Conservation (phyloP, 1,140 invertebrate genomes). For the Cotesia typhae region DNA sequence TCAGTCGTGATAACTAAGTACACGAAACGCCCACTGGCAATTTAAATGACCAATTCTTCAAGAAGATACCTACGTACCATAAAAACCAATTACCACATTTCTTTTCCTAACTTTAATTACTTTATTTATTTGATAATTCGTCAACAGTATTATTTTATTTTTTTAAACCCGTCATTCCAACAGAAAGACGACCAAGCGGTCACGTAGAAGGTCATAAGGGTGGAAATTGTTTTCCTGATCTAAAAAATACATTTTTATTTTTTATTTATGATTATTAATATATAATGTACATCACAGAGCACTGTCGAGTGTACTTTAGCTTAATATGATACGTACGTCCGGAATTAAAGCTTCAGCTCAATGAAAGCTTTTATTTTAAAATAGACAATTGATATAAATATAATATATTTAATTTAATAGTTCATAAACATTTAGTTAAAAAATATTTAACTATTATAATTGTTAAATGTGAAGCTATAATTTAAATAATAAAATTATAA, state of each 20-base stretch:
- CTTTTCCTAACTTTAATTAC: conserved; percentile 14
- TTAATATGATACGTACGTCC: conserved; percentile 13
- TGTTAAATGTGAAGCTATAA: no score
- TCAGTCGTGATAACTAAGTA: neutral
- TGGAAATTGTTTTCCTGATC: no score
- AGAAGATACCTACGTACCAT: neutral
- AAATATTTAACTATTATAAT: no score
- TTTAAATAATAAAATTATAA: neutral
- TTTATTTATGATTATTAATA: conserved; percentile 21
- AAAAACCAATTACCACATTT: neutral
- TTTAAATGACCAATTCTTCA: conserved; percentile 35
- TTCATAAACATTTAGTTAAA: neutral
- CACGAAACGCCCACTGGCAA: conserved; percentile 44
- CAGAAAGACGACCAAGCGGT: neutral
- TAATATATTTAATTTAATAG: neutral
- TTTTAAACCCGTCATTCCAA: conserved; percentile 6
- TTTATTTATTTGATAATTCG: no score
- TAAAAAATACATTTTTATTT: neutral
- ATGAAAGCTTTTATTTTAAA: conserved; percentile 18
- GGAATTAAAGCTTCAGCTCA: conserved; percentile 41
- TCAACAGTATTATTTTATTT: conserved; percentile 24
- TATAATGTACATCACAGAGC: neutral
- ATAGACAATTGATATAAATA: conserved; percentile 17
- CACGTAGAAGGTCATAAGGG: no score
- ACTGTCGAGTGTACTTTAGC: conserved; percentile 7